Base-by-base conservation (phyloP, 2,113 vertebrate genomes). In the Bettongia penicillata region DNA sequence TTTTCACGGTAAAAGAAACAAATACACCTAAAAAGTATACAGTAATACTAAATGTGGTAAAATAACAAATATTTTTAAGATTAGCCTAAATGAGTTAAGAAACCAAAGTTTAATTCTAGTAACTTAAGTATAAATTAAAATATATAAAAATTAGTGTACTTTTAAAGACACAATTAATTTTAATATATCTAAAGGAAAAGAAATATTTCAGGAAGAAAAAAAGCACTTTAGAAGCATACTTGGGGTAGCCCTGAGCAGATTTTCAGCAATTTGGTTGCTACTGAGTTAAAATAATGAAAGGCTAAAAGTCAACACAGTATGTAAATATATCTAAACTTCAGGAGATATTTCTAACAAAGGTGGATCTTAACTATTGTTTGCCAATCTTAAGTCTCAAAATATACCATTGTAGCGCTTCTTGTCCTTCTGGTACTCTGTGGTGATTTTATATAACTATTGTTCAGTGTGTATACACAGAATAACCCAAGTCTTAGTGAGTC, bases 1-100 rank as follows among this genome's bases (percentile, higher is more conserved):
- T 31, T 90, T 93, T 28, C 92, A 96, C 14, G 95, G 57, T 93
- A 89, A 95, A 96, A 94, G 92, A 93, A 53, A 61, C 52, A 61
- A 61, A 61, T 61, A 61, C 57, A 61, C 28, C 26, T 61, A 61
- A 61, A 94, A 51, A 96, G 93, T 90, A 96, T 3, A 19, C 91
- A 96, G 8, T 90, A 53, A 91, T 2, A 96, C n/a, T 47, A 84
- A 93, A 93, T 68, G 77, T 48, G 93, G 28, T 52, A 94, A 96
- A 97, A 97, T 24, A 91, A 95, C 91, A 97, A 51, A 95, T 90
- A 94, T 48, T 49, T 51, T 43, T 47, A 52, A 47, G 94, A 11
- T 26, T 90, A 53, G 89, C 19, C 51, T 93, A 91, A 90, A 96
- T 50, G 96, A 95, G 91, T 91, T 6, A 97, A 92, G 57, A 16